phyloP scores from a whole-genome alignment of 2,113 vertebrate genomes.

The Pelodiscus sinensis region DNA sequence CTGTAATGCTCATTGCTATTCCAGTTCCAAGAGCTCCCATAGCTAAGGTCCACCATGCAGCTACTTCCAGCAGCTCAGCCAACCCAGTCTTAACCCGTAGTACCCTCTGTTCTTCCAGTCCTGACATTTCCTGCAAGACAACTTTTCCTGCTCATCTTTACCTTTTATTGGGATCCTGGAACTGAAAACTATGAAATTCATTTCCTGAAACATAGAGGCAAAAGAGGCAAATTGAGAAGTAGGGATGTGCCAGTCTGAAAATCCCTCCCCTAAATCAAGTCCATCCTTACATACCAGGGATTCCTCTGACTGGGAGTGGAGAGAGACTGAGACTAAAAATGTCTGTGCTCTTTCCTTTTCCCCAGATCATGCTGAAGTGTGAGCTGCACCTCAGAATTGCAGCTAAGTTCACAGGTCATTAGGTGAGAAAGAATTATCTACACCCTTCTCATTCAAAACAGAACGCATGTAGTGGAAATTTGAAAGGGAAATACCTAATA shows the following conservation, averaged over 20 bases:
- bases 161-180: background rate
- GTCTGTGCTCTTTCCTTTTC: background rate
- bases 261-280: background rate
- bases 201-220: background rate
- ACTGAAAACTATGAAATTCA: background rate
- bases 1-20: background rate
- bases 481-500: conserved; percentile 11
- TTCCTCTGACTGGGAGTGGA: conserved; percentile 3
- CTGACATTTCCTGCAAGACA: conserved; percentile 23
- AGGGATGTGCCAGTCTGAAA: background rate
- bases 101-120: conserved; percentile 24
- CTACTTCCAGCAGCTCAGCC: background rate
- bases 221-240: background rate
- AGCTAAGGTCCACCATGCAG: background rate
- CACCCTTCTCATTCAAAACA: background rate
- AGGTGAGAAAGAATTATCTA: conserved; percentile 8
- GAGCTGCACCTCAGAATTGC: background rate
- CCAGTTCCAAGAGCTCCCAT: background rate
- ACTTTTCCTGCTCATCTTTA: background rate
- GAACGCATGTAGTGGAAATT: background rate
- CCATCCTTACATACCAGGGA: conserved; percentile 25
- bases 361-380: background rate
- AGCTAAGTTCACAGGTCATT: conserved; percentile 26
- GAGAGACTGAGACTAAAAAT: background rate
- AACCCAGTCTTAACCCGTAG: background rate